A percentile compares a stretch with the other conserved stretches of the same genome.
Conservation (phyloP, 2,888 invertebrate species). For the Troides aeacus region DNA sequence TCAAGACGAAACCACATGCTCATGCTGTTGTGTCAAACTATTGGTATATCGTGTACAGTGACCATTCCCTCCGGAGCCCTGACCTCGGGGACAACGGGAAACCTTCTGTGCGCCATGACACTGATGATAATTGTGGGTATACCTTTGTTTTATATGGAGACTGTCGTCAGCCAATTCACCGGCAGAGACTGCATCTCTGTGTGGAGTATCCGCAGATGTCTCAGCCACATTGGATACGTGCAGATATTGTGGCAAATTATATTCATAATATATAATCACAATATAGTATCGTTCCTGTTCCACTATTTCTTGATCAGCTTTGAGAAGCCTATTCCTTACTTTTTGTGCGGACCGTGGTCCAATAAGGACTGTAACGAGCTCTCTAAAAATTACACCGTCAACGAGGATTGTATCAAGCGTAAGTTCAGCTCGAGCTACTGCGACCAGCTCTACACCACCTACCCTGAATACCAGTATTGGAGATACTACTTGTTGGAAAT, state of each 20-base stretch:
- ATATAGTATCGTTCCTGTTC: conserved; percentile 48
- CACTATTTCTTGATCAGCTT: conserved; percentile 69
- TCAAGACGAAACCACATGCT: conserved; percentile 20
- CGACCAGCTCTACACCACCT: conserved; percentile 46
- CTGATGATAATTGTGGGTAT: conserved; percentile 53
- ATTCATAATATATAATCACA: conserved; percentile 49
- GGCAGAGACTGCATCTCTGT: conserved; percentile 59
- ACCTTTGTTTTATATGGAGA: conserved; percentile 67
- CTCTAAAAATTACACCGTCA: conserved; percentile 53
- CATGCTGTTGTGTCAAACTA: conserved; percentile 49
- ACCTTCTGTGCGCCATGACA: conserved; percentile 41
- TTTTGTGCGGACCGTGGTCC: conserved; percentile 57
- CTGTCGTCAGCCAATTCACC: conserved; percentile 64
- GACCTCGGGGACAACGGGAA: conserved; percentile 49
- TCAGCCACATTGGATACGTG: conserved; percentile 61
- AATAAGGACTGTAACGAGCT: conserved; percentile 50
- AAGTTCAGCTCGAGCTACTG: conserved; percentile 45
- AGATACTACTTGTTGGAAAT: conserved; percentile 43
- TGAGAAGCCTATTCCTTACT: conserved; percentile 61
- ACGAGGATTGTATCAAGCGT: conserved; percentile 54
- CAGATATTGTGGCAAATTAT: conserved; percentile 53
- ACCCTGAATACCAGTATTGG: conserved; percentile 67
- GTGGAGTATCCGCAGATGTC: conserved; percentile 57
- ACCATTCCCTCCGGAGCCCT: conserved; percentile 47
- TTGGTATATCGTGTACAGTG: conserved; percentile 46